These are phyloP conservation scores for Drosophila fulvimacula DNA, from an alignment of 2,888 invertebrate genomes.

Conservation along the genomic window DNA sequence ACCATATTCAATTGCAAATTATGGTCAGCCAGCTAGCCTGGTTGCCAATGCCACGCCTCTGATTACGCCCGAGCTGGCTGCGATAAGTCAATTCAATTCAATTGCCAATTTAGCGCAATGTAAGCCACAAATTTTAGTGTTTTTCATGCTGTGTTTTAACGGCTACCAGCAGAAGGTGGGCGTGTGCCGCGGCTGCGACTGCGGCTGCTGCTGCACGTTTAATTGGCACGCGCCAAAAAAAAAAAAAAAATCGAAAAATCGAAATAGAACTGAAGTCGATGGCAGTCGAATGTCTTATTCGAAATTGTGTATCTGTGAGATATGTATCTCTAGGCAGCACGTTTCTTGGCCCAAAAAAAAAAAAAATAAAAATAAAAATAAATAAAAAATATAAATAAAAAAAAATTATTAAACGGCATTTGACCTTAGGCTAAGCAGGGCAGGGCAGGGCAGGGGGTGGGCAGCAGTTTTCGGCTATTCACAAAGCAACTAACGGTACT, in stretches of 20 bases:
- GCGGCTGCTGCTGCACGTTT: constrained; percentile 55
- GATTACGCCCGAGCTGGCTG: constrained; percentile 12
- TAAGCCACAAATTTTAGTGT: constrained; percentile 20
- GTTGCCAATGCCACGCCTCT: constrained; percentile 18
- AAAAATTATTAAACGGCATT: constrained; percentile 74
- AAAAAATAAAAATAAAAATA: too few species aligned
- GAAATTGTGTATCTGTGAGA: constrained; percentile 62
- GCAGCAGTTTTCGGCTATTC: constrained; percentile 41
- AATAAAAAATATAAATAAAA: too few species aligned
- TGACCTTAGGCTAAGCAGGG: constrained; percentile 70
- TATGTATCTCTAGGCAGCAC: constrained; percentile 58
- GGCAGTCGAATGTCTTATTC: constrained; percentile 68
- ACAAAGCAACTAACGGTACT: constrained; percentile 66
- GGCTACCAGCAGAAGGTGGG: constrained; percentile 32
- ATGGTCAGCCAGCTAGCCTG: background rate
- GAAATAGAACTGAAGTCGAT: constrained; percentile 17
- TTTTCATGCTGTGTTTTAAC: constrained; percentile 20
- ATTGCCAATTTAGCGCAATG: constrained; percentile 16
- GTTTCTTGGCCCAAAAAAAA: constrained; percentile 44
- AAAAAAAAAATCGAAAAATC: background rate
- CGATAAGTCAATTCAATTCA: constrained; percentile 26
- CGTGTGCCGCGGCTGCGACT: constrained; percentile 25
- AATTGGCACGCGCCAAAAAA: constrained; percentile 75
- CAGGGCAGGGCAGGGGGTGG: constrained; percentile 3
- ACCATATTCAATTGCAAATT: constrained; percentile 5